Evolutionary conservation across 2,888 invertebrate species (phyloP).

Genomic region (Apoda limacodes): DNA sequence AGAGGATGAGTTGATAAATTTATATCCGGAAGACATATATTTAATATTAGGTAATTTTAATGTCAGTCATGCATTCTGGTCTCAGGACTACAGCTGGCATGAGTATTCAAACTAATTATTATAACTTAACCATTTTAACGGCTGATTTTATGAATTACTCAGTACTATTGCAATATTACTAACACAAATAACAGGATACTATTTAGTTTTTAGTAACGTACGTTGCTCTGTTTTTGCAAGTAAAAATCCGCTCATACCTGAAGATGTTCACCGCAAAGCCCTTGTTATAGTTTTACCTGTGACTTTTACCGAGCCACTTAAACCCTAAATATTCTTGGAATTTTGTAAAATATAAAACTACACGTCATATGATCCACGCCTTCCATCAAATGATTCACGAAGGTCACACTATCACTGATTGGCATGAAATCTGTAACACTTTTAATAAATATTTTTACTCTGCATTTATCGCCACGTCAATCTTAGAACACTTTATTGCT

Average conservation of each 20-base stretch:
- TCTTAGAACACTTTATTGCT: too few species aligned
- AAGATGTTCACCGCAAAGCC: constrained; percentile 6
- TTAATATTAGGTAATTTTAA: too few species aligned
- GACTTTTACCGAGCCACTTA: not conserved
- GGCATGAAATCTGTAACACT: constrained; percentile 2
- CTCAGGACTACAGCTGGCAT: too few species aligned
- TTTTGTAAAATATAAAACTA: constrained; percentile 3
- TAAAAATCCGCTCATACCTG: not conserved
- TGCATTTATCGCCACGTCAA: too few species aligned
- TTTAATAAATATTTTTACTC: too few species aligned
- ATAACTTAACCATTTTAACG: too few species aligned
- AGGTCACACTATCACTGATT: constrained; percentile 4
- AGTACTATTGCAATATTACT: too few species aligned
- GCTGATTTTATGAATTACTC: too few species aligned
- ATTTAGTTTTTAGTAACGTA: constrained; percentile 6
- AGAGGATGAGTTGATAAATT: too few species aligned
- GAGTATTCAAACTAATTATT: too few species aligned
- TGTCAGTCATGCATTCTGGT: too few species aligned
- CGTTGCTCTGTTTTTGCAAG: constrained; percentile 1
- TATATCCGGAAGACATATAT: too few species aligned
- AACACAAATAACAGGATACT: constrained; percentile 6
- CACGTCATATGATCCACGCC: not conserved
- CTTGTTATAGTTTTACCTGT: constrained; percentile 1
- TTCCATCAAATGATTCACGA: constrained; percentile 1
- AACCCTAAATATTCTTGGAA: constrained; percentile 7